Base-by-base conservation (phyloP, 2,888 invertebrate species). In the Apamea anceps region DNA sequence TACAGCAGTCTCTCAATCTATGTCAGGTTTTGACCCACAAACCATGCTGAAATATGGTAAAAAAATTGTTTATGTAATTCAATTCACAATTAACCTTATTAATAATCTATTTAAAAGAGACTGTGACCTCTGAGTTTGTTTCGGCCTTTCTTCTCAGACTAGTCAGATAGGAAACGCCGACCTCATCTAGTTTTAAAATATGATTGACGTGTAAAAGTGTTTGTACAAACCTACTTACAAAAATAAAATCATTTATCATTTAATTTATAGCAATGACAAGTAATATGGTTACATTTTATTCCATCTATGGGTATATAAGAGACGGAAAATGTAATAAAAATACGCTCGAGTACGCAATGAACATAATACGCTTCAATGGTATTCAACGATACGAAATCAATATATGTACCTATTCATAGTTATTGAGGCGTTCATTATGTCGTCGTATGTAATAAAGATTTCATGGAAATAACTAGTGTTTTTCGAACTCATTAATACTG, bases 301-400 rank as follows among this genome's bases (percentile, higher is more conserved):
- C 48, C 32, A 60, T 51, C 15, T n/a, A 25, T 21, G 12, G 12
- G 3, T 21, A 18, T 13, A 60, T 28, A 62, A 60, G 60, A 71
- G 28, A 73, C 54, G 73, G 54, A 60, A 86, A 74, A 74, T 86
- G 42, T 82, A 86, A 84, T 84, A 77, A 72, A 75, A 82, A 57
- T 68, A 73, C 72, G 81, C 65, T 54, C 62, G 60, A 66, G 70
- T 48, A 62, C 60, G 28, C 70, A 73, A 65, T 54, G 65, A 73
- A 73, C 51, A 48, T 63, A 68, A 80, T 83, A 76, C 70, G 73
- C 42, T 75, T 72, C 45, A 77, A 72, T 74, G 67, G 32, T 63
- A 81, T 81, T 76, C 85, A 66, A 45, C 62, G 62, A 75, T 62
- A 82, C 62, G 60, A 77, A 82, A 84, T 82, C 83, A 82, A 84